Base-by-base conservation (phyloP, 2,113 vertebrate species). In the Bujurquina vittata region DNA sequence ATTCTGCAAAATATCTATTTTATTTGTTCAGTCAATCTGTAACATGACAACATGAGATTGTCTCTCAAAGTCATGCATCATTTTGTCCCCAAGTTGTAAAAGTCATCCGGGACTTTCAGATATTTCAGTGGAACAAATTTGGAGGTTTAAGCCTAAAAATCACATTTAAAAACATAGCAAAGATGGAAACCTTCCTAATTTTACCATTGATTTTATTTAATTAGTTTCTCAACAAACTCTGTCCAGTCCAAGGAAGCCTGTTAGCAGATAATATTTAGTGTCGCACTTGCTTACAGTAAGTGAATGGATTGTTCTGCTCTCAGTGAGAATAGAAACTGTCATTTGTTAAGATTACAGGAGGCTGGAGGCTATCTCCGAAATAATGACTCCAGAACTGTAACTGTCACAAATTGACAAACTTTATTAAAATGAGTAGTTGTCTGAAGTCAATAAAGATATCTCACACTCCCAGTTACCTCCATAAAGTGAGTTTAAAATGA, bases 121-220 rank as follows among this genome's bases (percentile, higher is more conserved):
- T 15, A 10, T 79, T 79, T 78, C 49, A 63, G 11, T 60, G 37
- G 23, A 79, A 80, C 60, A 75, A 85, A 89, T 75, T 10, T 33
- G n/a, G 72, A 91, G 72, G 57, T 82, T 87, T 63, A 55, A 87
- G 76, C 31, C 6, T 65, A 84, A 79, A 80, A 86, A 87, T 90
- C 73, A 62, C 80, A 83, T 85, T 26, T 81, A 84, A 69, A 59
- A 43, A 75, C 52, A 52, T 73, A 84, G 84, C 84, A 85, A 74
- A 62, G 49, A 77, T 69, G n/a, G 62, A 79, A 78, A 83, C 55
- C 49, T 75, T 15, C 37, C 35, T 73, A 73, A 90, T 88, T 91
- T 84, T 59, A 52, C 65, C 15, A 76, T 88, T 90, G 73, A 92
- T 91, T 81, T 76, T 31, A 84, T 84, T 84, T 5, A 79, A 84